Conservation (phyloP, 92 coral and sea anemone genomes). For the Epizoanthus scotinus region DNA sequence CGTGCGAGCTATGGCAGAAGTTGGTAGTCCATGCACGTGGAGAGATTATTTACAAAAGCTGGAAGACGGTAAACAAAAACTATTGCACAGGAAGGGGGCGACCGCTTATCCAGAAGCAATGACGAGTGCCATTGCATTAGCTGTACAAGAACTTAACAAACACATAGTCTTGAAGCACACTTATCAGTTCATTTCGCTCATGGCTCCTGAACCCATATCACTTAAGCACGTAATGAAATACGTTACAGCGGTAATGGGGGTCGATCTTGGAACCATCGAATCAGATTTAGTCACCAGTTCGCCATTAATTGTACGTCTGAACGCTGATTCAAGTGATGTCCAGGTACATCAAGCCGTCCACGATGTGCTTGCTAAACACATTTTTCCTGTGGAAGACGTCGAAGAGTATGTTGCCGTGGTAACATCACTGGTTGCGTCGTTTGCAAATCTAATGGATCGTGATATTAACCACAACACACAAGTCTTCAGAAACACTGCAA, state of each 20-base stretch:
- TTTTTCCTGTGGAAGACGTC: neutral
- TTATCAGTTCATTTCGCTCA: constrained; percentile 31
- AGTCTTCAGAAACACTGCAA: neutral
- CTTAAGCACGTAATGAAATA: constrained; percentile 27
- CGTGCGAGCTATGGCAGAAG: neutral
- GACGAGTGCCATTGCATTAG: constrained; percentile 32
- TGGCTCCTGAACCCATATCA: constrained; percentile 32
- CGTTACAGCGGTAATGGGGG: constrained; percentile 1
- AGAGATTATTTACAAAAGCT: constrained; percentile 29
- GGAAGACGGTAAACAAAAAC: constrained; percentile 17
- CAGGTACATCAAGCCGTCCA: constrained; percentile 7
- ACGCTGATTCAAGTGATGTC: constrained; percentile 13
- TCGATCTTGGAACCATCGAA: constrained; percentile 5
- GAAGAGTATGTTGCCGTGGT: neutral
- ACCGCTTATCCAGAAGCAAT: constrained; percentile 16
- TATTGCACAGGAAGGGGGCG: constrained; percentile 1
- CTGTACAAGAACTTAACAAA: constrained; percentile 24
- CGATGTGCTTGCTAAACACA: neutral
- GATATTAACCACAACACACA: constrained; percentile 14
- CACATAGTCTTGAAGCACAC: constrained; percentile 6
- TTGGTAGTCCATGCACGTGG: constrained; percentile 36
- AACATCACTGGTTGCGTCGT: neutral
- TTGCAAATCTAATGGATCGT: neutral
- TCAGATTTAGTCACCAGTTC: constrained; percentile 4
- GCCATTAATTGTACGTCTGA: constrained; percentile 9